Base-by-base conservation (phyloP, 2,888 invertebrate species). In the Drosophila nr. perissopoda region DNA sequence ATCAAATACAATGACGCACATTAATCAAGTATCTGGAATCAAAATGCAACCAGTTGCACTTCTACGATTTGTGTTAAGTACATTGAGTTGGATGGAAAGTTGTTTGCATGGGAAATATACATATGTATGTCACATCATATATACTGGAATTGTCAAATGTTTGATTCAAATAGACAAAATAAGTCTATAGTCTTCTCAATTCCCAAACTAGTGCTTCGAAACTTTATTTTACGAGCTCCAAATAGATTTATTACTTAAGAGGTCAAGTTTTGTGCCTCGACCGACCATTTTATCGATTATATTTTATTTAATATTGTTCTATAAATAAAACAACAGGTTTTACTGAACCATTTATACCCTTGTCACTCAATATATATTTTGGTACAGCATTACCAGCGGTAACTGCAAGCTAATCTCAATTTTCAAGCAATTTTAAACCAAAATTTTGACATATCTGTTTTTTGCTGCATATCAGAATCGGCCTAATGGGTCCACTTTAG, bases 11-110 rank as follows among this genome's bases (percentile, higher is more conserved):
- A 52, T 61, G 52, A 67, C 62, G 21, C 31, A 52, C 69, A 70
- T 59, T 65, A 65, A 52, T 46, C 42, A 65, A 74, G 59, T 56
- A 65, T 73, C 76, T 61, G 10, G 11, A 58, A 53, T 18, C 31
- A 40, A 67, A 56, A 34, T 78, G 74, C 70, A 76, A 61, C 42
- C 79, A 70, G 49, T 62, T 73, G 74, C 58, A 65, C 61, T 69
- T 48, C 48, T 27, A 27, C 34, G 59, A 59, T 48, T 66, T 48
- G 18, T 25, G 7, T n/a, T 62, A 40, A 25, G 25, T 48, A 7
- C 7, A 6, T 16, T 31, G 0, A 34, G 27, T 48, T 1, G 25
- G 18, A 6, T 54, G 51, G 18, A 18, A 42, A 51, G 38, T 53
- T 3, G 42, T 3, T 40, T 40, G 7, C 18, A 16, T 11, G n/a